Conservation (phyloP, 1,140 invertebrate genomes). For the Acromyrmex heyeri region DNA sequence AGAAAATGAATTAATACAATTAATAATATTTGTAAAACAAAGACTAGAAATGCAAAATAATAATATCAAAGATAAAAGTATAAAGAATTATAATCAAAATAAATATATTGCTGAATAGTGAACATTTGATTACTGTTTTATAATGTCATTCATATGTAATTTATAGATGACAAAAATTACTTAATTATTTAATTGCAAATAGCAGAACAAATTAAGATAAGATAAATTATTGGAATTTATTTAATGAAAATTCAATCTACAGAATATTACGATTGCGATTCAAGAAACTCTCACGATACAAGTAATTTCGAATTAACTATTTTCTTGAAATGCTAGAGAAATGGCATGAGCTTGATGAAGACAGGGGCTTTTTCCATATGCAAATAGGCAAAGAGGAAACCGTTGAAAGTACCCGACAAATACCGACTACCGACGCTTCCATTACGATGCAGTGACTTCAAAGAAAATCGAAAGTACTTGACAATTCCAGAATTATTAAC, state of each 20-base stretch:
- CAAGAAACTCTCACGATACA: slow-evolving; percentile 4
- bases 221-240: slow-evolving; percentile 5
- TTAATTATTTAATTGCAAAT: slow-evolving; percentile 15
- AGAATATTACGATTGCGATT: slow-evolving; percentile 19
- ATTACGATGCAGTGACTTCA: slow-evolving; percentile 4
- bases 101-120: not conserved
- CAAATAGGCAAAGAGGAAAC: slow-evolving; percentile 43
- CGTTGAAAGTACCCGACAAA: slow-evolving; percentile 21
- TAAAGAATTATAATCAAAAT: not conserved
- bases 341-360: slow-evolving; percentile 11
- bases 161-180: not conserved
- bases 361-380: slow-evolving; percentile 10
- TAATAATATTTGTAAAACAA: too few species aligned
- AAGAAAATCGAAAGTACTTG: not conserved
- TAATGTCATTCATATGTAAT: not conserved
- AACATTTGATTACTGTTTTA: not conserved
- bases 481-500: not conserved
- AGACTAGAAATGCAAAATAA: too few species aligned
- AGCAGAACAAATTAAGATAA: slow-evolving; percentile 22
- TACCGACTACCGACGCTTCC: not conserved
- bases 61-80: not conserved
- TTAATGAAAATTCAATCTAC: slow-evolving; percentile 32
- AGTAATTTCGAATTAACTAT: slow-evolving; percentile 48
- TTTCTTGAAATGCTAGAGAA: slow-evolving; percentile 30
- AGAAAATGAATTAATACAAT: too few species aligned